Conservation (phyloP, 1,140 invertebrate species). For the Papilio machaon region DNA sequence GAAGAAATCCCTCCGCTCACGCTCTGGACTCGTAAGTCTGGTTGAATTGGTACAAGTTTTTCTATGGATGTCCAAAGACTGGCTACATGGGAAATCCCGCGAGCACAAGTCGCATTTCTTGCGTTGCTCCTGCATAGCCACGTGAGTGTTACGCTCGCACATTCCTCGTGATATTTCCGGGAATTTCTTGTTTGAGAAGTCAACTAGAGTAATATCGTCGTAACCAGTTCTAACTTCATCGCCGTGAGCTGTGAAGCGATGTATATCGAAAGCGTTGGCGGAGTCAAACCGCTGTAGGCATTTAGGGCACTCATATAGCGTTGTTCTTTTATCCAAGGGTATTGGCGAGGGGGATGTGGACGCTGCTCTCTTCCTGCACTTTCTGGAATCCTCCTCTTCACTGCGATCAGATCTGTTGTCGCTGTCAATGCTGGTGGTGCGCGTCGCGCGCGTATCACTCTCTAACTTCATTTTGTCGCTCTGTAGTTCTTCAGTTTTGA, state of each 20-base stretch:
- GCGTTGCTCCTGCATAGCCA: conserved; percentile 84
- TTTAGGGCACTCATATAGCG: conserved; percentile 86
- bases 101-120: conserved; percentile 89
- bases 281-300: conserved; percentile 88
- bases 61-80: conserved; percentile 86
- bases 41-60: conserved; percentile 79
- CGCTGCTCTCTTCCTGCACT: conserved; percentile 74
- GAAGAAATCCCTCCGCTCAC: conserved; percentile 89
- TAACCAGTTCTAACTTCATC: conserved; percentile 84
- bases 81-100: conserved; percentile 88
- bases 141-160: conserved; percentile 87
- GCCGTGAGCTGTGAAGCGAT: conserved; percentile 84
- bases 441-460: conserved; percentile 58
- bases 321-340: conserved; percentile 88
- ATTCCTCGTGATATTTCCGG: conserved; percentile 88
- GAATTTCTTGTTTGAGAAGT: conserved; percentile 91
- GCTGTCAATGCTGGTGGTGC: conserved; percentile 74
- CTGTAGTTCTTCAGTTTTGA: conserved; percentile 62
- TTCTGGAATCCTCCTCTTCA: conserved; percentile 77
- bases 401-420: conserved; percentile 76
- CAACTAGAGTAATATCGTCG: conserved; percentile 89
- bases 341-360: conserved; percentile 77
- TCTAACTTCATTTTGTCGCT: conserved; percentile 67
- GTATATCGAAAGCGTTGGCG: conserved; percentile 86
- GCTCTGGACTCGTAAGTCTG: conserved; percentile 74